Percentiles rank a stretch among this genome's conserved stretches.
Evolutionary conservation across 1,140 invertebrate genomes (phyloP).

Genomic region (Heterodera carotae): DNA sequence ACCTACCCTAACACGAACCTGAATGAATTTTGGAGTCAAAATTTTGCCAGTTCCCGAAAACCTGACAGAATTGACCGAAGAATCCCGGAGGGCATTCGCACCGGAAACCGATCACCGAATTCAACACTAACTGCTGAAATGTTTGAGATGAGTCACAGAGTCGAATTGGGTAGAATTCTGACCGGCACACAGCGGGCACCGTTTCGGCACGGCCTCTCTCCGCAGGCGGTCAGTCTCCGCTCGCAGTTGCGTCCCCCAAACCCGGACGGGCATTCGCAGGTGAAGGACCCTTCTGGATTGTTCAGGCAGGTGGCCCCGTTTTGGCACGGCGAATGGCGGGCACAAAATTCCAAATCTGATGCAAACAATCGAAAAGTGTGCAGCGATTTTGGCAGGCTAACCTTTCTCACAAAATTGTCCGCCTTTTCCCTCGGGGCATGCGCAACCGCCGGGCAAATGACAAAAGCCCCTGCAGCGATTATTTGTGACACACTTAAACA

Average conservation of each 20-base stretch:
- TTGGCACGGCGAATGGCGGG: conserved; percentile 34
- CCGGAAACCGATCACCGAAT: conserved; percentile 29
- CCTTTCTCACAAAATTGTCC: conserved; percentile 38
- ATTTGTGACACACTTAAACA: conserved; percentile 34
- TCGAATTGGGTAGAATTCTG: conserved; percentile 6
- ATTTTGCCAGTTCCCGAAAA: neutral
- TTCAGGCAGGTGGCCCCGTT: conserved; percentile 41
- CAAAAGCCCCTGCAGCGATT: conserved; percentile 33
- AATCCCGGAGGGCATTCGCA: conserved; percentile 34
- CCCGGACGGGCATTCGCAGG: conserved; percentile 62
- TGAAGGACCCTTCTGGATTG: conserved; percentile 57
- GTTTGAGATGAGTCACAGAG: neutral
- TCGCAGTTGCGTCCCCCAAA: conserved; percentile 56
- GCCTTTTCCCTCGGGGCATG: conserved; percentile 39
- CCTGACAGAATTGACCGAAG: conserved; percentile 40
- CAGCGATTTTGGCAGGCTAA: neutral
- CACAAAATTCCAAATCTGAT: conserved; percentile 40
- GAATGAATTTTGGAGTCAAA: neutral
- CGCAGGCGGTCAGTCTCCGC: conserved; percentile 25
- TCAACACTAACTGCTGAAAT: conserved; percentile 6
- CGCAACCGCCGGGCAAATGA: conserved; percentile 25
- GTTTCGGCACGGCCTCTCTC: conserved; percentile 40
- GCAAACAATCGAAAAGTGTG: neutral
- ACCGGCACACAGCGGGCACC: conserved; percentile 35
- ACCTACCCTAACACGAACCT: conserved; percentile 2